Conservation (phyloP, 2,888 invertebrate species). For the Lucinisca nassula region DNA sequence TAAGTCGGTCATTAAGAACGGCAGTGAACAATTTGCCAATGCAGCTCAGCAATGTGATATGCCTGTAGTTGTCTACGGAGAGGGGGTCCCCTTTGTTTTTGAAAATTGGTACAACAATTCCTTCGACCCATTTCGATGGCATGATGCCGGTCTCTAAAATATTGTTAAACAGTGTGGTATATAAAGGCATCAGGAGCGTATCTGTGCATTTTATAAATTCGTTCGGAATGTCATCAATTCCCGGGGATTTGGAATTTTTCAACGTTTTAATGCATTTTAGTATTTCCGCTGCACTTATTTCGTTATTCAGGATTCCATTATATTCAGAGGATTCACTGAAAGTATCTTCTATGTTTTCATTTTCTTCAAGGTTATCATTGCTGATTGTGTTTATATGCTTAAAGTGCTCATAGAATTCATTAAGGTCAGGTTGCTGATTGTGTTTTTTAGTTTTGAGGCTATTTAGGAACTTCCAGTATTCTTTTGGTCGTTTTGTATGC, state of each 20-base stretch:
- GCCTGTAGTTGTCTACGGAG: conserved; percentile 43
- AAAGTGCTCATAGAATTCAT: no score
- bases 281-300: conserved; percentile 40
- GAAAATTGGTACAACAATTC: conserved; percentile 41
- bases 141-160: conserved; percentile 36
- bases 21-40: conserved; percentile 53
- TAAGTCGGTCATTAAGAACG: conserved; percentile 40
- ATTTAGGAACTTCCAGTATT: no score
- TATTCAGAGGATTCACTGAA: no score
- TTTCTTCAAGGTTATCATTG: no score
- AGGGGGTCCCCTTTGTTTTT: conserved; percentile 38
- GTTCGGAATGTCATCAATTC: conserved; percentile 50
- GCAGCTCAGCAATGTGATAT: conserved; percentile 53
- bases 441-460: no score
- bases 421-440: no score
- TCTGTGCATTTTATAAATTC: conserved; percentile 50
- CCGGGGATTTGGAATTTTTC: conserved; percentile 46
- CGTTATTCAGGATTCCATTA: no score
- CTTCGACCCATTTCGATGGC: conserved; percentile 42
- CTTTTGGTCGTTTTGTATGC: no score
- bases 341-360: no score
- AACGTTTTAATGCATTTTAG: conserved; percentile 23
- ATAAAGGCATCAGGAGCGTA: conserved; percentile 15
- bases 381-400: no score
- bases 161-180: conserved; percentile 43